Evolutionary conservation across 2,113 vertebrate species (phyloP).

Genomic region (Jaculus jaculus): DNA sequence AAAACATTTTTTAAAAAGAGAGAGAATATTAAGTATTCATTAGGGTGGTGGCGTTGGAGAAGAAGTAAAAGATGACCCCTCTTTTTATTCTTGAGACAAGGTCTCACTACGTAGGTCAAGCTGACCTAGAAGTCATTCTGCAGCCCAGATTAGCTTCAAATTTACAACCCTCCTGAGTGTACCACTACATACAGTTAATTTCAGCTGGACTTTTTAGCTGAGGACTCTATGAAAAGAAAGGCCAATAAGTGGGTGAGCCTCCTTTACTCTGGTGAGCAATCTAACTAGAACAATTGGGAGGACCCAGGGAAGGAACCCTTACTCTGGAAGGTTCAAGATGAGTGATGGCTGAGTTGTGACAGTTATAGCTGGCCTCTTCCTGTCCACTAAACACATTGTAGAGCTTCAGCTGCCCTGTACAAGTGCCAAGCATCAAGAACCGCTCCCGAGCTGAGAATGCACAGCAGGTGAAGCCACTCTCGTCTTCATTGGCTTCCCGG

Average conservation of each 20-base stretch:
- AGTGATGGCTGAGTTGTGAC: slow-evolving; percentile 97
- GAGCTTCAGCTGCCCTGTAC: slow-evolving; percentile 96
- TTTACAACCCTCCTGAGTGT: neutral
- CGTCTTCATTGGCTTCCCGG: slow-evolving; percentile 97
- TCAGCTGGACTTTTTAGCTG: slow-evolving; percentile 26
- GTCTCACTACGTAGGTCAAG: neutral
- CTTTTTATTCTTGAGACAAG: neutral
- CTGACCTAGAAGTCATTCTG: neutral
- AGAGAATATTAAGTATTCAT: neutral
- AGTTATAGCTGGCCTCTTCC: slow-evolving; percentile 98
- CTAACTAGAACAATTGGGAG: neutral
- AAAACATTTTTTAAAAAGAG: neutral
- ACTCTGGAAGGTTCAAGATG: slow-evolving; percentile 98
- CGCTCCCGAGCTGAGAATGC: slow-evolving; percentile 98
- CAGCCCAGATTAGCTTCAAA: too few relatives aligned
- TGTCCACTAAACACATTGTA: slow-evolving; percentile 99
- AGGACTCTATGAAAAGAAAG: neutral
- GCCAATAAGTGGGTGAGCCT: neutral
- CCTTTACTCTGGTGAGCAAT: slow-evolving; percentile 1
- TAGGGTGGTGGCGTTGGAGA: neutral
- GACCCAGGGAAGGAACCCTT: slow-evolving; percentile 59
- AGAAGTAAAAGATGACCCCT: neutral
- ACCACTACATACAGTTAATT: too few relatives aligned
- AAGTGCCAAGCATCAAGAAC: slow-evolving; percentile 98
- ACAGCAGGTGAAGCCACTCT: slow-evolving; percentile 98